Evolutionary conservation across 1,140 invertebrate genomes (phyloP).

Genomic region (Pseudobourletiella spinata): DNA sequence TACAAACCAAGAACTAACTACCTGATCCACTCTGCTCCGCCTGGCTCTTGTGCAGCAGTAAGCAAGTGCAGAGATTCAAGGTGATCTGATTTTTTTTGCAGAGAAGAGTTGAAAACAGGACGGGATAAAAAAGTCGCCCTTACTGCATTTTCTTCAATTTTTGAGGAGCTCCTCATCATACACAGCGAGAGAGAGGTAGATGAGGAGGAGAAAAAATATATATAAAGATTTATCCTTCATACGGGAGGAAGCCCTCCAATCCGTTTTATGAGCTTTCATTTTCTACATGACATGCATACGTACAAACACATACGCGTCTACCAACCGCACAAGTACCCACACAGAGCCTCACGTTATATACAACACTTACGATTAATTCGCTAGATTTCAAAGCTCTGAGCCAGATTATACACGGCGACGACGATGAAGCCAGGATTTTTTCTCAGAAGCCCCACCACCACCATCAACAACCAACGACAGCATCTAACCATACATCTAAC

Average conservation of each 20-base stretch:
- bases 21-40: not conserved
- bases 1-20: not conserved
- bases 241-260: too few relatives aligned
- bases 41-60: too few relatives aligned
- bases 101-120: too few relatives aligned
- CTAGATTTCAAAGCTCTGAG: not conserved
- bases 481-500: not conserved
- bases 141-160: not conserved
- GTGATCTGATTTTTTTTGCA: conserved; percentile 8
- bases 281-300: too few relatives aligned
- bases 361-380: not conserved
- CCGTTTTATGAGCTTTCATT: not conserved
- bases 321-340: not conserved
- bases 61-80: too few relatives aligned
- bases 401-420: not conserved
- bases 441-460: not conserved
- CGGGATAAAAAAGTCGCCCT: not conserved
- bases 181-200: too few relatives aligned
- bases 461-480: too few relatives aligned
- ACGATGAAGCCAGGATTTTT: not conserved
- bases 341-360: not conserved
- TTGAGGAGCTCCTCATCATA: not conserved
- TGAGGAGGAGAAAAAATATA: too few relatives aligned
- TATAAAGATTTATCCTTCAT: too few relatives aligned
- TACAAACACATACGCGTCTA: too few relatives aligned